A percentile compares a stretch with the other conserved stretches of the same genome.
phyloP scores from a whole-genome alignment of 1,140 invertebrate genomes.

The Platorchestia sp. region DNA sequence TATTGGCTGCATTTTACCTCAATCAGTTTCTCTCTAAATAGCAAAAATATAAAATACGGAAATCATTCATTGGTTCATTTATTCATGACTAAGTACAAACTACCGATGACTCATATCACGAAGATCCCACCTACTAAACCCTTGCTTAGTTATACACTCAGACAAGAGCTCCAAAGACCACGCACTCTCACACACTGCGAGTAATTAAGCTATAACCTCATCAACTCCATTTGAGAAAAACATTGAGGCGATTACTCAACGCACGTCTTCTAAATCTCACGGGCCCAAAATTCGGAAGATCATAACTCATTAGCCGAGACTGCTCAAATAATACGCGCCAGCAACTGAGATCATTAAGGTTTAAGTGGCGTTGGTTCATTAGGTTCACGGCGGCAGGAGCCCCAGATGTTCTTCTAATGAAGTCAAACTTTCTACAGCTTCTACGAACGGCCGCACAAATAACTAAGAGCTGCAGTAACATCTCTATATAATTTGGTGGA shows the following conservation, averaged over 20 bases:
- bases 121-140: too few species aligned
- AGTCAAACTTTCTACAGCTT: background rate
- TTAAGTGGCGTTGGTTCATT: background rate
- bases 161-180: background rate
- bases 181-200: background rate
- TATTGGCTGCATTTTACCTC: too few species aligned
- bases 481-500: background rate
- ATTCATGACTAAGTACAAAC: too few species aligned
- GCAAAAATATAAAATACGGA: too few species aligned
- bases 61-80: too few species aligned
- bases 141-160: background rate
- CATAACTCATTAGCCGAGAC: background rate
- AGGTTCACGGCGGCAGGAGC: background rate
- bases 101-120: too few species aligned
- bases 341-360: background rate
- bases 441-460: background rate
- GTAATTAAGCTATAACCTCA: background rate
- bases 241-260: background rate
- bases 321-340: background rate
- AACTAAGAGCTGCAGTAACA: background rate
- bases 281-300: background rate
- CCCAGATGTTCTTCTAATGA: slow-evolving; percentile 7
- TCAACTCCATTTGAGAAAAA: background rate
- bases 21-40: too few species aligned
- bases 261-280: background rate